These are phyloP conservation scores for Portunus trituberculatus DNA, from an alignment of 1,140 invertebrate genomes.

Conservation along the genomic window DNA sequence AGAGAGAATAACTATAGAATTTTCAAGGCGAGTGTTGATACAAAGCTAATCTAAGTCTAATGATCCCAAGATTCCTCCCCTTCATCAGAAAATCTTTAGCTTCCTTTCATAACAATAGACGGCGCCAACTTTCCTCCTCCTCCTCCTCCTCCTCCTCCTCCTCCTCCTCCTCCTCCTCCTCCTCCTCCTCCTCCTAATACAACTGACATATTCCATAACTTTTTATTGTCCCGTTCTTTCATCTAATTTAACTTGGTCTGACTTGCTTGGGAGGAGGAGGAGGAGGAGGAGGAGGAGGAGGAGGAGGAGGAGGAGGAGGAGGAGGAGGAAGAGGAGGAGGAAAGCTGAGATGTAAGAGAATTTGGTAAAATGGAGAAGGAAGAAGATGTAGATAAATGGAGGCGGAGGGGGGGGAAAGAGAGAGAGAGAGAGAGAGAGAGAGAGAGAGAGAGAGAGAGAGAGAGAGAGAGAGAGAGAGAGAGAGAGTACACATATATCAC, in stretches of 20 bases:
- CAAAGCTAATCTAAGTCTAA: not conserved
- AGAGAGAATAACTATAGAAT: not conserved
- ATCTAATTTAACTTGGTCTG: conserved; percentile 3
- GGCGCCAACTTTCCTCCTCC: not conserved
- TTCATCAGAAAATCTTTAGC: not conserved
- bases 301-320: not conserved
- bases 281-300: not conserved
- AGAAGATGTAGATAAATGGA: not conserved
- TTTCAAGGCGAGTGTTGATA: not conserved
- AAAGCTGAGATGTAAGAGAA: not conserved
- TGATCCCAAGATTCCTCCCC: not conserved
- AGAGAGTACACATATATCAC: not conserved
- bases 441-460: not conserved
- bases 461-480: not conserved
- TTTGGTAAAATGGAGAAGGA: not conserved
- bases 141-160: not conserved
- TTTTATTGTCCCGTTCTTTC: conserved; percentile 5
- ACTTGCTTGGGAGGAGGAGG: not conserved
- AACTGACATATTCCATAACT: conserved; percentile 13
- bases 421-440: not conserved
- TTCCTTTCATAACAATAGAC: not conserved
- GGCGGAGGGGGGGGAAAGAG: not conserved
- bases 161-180: conserved; percentile 6
- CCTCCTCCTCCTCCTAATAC: not conserved
- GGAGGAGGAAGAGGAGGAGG: not conserved